Base-by-base conservation (phyloP, 2,888 invertebrate species). In the Zhuqinia jingwanae region DNA sequence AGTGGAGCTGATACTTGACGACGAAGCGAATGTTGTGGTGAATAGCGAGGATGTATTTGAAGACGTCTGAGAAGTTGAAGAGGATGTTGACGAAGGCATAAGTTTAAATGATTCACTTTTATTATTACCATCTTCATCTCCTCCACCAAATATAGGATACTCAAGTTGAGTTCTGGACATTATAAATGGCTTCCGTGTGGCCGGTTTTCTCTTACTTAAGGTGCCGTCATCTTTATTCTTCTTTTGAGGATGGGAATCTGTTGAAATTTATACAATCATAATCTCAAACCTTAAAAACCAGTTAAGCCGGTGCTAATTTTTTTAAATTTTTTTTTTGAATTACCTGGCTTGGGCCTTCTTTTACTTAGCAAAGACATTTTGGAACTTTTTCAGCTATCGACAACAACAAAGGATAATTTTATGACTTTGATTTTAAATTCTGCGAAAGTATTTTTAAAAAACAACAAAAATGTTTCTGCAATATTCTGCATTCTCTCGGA, bases 331-430 rank as follows among this genome's bases (percentile, higher is more conserved):
- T n/a, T n/a, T 36, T 36, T 36, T 36, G 5, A 36, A 36, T 36
- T 36, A 68, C 45, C 60, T 60, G 15, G 27, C 2, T n/a, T 15
- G 25, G 27, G 36, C 27, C 45, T 56, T 47, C 60, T 60, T 1
- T 45, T 45, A 45, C 78, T 60, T 15, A 78, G 22, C 47, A 63
- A 47, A 15, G 78, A 78, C 78, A 78, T 78, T 25, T 27, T 47
- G 20, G n/a, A n/a, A n/a, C n/a, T n/a, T n/a, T n/a, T n/a, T n/a
- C n/a, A n/a, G n/a, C n/a, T n/a, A n/a, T n/a, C n/a, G n/a, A n/a
- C n/a, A n/a, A n/a, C n/a, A 36, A 36, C 36, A 36, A 36, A 36
- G 3, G 36, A 36, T 36, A 3, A 36, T 8, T 36, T 8, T 6
- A 36, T 6, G 8, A 36, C 36, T 36, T 36, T 36, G 8, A 36